Conservation (phyloP, 2,888 invertebrate species). For the Tortrix viridana region DNA sequence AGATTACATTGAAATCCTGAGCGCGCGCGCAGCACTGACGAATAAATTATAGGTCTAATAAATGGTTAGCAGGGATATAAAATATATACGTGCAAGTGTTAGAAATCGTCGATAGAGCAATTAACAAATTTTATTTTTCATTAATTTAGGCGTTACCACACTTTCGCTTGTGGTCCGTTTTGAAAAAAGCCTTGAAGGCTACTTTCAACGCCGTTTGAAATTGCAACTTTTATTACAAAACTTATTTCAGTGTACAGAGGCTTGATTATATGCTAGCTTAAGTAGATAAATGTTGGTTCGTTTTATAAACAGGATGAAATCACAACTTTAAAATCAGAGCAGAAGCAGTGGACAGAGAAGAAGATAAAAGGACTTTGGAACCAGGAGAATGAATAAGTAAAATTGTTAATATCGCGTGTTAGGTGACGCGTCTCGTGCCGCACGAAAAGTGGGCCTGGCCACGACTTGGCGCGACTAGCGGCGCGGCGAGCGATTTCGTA, state of each 20-base stretch:
- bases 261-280: neutral
- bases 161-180: constrained; percentile 22
- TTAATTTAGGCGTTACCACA: constrained; percentile 26
- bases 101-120: constrained; percentile 18
- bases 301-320: too few relatives aligned
- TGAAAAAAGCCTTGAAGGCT: too few relatives aligned
- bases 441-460: too few relatives aligned
- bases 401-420: constrained; percentile 3
- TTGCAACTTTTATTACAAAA: too few relatives aligned
- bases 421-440: constrained; percentile 10
- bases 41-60: constrained; percentile 32
- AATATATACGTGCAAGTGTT: constrained; percentile 7
- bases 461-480: too few relatives aligned
- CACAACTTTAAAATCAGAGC: too few relatives aligned
- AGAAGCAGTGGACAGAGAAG: too few relatives aligned
- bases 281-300: too few relatives aligned
- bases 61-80: constrained; percentile 18
- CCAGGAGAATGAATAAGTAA: neutral
- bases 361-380: neutral
- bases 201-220: constrained; percentile 22
- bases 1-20: constrained; percentile 32
- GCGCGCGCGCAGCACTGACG: constrained; percentile 15
- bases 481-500: too few relatives aligned
- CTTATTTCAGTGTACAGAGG: neutral
- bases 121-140: constrained; percentile 22